Evolutionary conservation across 2,797 vertebrate species (phyloP).

Genomic region (Brachyrhaphis roseni): DNA sequence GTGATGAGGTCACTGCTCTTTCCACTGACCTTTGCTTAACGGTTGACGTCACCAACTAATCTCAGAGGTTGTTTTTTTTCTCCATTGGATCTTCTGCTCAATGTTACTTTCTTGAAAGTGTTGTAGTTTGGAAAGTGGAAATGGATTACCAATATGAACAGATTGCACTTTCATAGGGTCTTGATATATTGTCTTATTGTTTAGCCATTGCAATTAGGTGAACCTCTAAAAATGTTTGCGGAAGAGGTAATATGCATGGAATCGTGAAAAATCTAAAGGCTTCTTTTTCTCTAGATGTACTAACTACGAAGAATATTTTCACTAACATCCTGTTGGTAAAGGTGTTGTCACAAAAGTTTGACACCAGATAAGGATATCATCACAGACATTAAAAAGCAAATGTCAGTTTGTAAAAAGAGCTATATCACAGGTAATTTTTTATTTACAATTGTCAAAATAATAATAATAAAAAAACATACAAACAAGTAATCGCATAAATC

Average conservation of each 20-base stretch:
- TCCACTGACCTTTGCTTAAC: slow-evolving; percentile 44
- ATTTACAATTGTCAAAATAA: neutral
- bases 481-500: neutral
- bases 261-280: neutral
- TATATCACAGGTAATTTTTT: neutral
- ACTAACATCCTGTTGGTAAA: neutral
- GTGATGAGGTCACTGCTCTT: slow-evolving; percentile 63
- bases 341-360: neutral
- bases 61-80: slow-evolving; percentile 6
- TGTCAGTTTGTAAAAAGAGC: neutral
- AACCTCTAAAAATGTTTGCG: neutral
- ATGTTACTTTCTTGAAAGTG: neutral
- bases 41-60: slow-evolving; percentile 57
- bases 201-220: neutral
- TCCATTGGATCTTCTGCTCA: neutral
- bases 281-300: neutral
- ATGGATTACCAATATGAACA: slow-evolving; percentile 31
- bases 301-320: neutral
- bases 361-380: neutral
- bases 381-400: neutral
- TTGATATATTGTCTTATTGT: neutral
- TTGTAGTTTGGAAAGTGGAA: slow-evolving; percentile 31
- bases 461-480: neutral
- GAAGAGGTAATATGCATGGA: neutral
- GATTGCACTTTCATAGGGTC: neutral